A percentile compares a stretch with the other conserved stretches of the same genome.
Evolutionary conservation across 1,140 invertebrate genomes (phyloP).

Genomic region (Penaeus vannamei): DNA sequence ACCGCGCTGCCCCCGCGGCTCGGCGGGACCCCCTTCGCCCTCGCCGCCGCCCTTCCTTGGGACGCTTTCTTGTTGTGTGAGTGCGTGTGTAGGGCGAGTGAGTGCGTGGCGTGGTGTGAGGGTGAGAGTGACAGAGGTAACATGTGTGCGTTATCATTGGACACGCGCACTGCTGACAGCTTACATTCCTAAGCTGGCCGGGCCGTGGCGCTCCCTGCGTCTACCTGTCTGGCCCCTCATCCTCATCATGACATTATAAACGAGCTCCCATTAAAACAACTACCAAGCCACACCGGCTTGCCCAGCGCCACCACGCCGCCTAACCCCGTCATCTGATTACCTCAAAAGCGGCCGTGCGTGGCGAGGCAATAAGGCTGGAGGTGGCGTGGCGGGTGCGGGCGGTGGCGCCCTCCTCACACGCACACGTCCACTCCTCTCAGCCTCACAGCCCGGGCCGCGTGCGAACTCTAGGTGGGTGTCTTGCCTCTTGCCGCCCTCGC

Average conservation of each 20-base stretch:
- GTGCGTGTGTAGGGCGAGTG: conserved; percentile 7
- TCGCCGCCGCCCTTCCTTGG: not conserved
- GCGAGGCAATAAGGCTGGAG: conserved; percentile 50
- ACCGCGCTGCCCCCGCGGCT: not conserved
- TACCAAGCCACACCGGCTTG: conserved; percentile 65
- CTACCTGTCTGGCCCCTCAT: conserved; percentile 61
- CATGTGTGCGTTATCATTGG: conserved; percentile 59
- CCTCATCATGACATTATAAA: conserved; percentile 67
- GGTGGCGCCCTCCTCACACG: conserved; percentile 51
- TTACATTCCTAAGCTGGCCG: conserved; percentile 58
- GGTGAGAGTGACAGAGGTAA: conserved; percentile 36
- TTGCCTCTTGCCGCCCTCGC: conserved; percentile 40
- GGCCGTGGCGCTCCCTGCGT: conserved; percentile 35
- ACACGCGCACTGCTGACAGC: conserved; percentile 62
- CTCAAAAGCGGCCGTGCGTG: conserved; percentile 39
- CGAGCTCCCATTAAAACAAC: conserved; percentile 67
- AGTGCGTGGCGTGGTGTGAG: conserved; percentile 7
- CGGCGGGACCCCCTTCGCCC: not conserved
- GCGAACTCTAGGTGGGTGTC: conserved; percentile 64
- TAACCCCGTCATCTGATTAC: conserved; percentile 47
- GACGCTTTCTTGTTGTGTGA: not conserved
- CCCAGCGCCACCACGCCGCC: conserved; percentile 50
- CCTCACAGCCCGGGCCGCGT: conserved; percentile 60
- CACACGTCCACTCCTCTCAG: conserved; percentile 62
- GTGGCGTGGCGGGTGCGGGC: conserved; percentile 46